Conservation (phyloP, 2,113 vertebrate species). For the Lampris incognitus region DNA sequence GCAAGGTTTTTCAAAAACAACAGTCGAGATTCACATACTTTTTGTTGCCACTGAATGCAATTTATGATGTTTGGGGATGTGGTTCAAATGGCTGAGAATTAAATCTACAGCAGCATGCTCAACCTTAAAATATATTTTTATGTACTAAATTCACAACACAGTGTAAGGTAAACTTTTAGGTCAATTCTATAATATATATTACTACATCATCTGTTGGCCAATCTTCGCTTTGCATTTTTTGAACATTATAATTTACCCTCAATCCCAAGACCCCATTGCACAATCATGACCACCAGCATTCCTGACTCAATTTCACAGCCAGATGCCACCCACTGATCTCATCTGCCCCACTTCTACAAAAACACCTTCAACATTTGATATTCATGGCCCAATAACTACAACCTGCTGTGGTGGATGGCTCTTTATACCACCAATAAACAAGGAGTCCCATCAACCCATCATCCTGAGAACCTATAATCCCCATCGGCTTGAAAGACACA, state of each 20-base stretch:
- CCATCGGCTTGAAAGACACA: constrained; percentile 4
- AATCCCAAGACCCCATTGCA: constrained; percentile 15
- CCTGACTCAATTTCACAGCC: constrained; percentile 61
- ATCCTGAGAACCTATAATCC: constrained; percentile 27
- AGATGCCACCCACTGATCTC: constrained; percentile 40
- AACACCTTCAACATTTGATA: constrained; percentile 34
- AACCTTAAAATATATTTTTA: neutral
- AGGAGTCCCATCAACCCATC: constrained; percentile 30
- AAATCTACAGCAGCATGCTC: neutral
- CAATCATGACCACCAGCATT: neutral
- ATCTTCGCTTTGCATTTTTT: neutral
- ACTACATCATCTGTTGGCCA: neutral
- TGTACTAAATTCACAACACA: neutral
- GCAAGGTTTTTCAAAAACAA: too few relatives aligned
- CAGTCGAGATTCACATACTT: too few relatives aligned
- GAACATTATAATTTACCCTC: neutral
- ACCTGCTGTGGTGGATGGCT: neutral
- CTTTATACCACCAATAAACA: constrained; percentile 39
- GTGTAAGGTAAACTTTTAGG: neutral
- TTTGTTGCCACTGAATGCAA: neutral
- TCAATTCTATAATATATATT: constrained; percentile 2
- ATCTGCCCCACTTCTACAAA: constrained; percentile 29
- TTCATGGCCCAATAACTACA: constrained; percentile 32
- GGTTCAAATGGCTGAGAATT: neutral
- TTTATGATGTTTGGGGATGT: neutral